phyloP scores from a whole-genome alignment of 2,113 vertebrate species.

The Vanacampus margaritifer region DNA sequence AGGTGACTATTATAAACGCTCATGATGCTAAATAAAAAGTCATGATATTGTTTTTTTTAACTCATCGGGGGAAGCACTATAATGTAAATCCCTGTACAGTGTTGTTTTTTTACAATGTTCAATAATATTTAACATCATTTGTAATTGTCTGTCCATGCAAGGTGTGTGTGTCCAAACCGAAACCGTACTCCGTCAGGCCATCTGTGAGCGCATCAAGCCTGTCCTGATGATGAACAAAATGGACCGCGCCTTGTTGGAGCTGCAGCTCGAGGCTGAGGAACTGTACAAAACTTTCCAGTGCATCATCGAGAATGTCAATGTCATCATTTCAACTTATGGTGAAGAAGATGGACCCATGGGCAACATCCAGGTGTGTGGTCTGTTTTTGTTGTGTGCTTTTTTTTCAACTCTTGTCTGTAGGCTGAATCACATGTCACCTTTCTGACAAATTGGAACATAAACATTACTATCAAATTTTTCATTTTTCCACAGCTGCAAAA shows the following conservation, averaged over 20 bases:
- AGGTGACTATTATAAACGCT: too few relatives aligned
- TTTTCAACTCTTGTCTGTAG: background rate
- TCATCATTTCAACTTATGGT: conserved; percentile 92
- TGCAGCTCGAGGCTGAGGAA: conserved; percentile 88
- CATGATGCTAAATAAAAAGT: too few relatives aligned
- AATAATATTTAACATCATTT: background rate
- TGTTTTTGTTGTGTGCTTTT: background rate
- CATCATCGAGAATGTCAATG: conserved; percentile 91
- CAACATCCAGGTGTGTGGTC: conserved; percentile 81
- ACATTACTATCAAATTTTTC: background rate
- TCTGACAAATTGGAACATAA: background rate
- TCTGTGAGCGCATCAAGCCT: conserved; percentile 90
- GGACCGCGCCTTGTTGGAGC: conserved; percentile 91
- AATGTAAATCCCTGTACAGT: too few relatives aligned
- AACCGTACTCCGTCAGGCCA: conserved; percentile 93
- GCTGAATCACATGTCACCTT: too few relatives aligned
- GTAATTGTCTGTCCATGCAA: conserved; percentile 31
- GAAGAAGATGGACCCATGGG: conserved; percentile 93
- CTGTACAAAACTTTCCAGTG: conserved; percentile 96
- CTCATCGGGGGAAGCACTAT: too few relatives aligned
- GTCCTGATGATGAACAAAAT: conserved; percentile 99
- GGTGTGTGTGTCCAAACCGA: conserved; percentile 96
- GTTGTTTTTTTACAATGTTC: background rate
- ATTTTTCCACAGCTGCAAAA: too few relatives aligned
- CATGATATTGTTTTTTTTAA: too few relatives aligned